Evolutionary conservation across 1,140 invertebrate genomes (phyloP), one percentile per base, ranked within the genome.

Genomic region (Lasaia peninsularis): DNA sequence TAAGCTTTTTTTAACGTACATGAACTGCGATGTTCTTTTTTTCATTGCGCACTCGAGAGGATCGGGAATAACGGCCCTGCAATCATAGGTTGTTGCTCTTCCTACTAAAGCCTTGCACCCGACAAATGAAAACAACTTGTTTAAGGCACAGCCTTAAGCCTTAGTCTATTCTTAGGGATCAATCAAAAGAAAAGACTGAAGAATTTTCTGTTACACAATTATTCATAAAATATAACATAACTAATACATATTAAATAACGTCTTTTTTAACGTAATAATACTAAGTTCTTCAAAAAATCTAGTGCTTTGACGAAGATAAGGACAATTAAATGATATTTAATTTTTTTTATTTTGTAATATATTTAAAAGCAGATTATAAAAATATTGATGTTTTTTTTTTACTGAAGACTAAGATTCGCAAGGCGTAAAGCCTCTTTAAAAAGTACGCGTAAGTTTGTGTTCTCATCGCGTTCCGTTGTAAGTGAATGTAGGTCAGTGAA

Each of bases 21-120:
- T 20, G 33, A 52, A 34, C 44, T 52, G 51, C 31, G 31, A 52
- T 54, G 61, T 82, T 74, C 59, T 56, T 68, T 72, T 80, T 77
- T 79, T 75, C 71, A 77, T 65, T 73, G 74, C 63, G 69, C 68
- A 66, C 67, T 62, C 69, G 72, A 84, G 75, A 69, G 73, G 72
- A 71, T 72, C 71, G 70, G 75, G 76, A 71, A 82, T 88, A 88
- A 88, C 84, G 84, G 82, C 80, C 79, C 80, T 77, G 75, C 79
- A 84, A 88, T 88, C 84, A 88, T 84, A 88, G 84, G 84, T 88
- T 86, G 80, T 87, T 87, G 84, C 72, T 86, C 84, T 83, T 84
- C 78, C 80, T 85, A 79, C 71, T 68, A 28, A 68, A 52, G 50
- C 53, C 59, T 55, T 63, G 63, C 63, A 69, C 68, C 52, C 52